Percentiles rank a stretch among this genome's conserved stretches.
phyloP scores from a whole-genome alignment of 2,797 vertebrate species.

The Esox lucius region DNA sequence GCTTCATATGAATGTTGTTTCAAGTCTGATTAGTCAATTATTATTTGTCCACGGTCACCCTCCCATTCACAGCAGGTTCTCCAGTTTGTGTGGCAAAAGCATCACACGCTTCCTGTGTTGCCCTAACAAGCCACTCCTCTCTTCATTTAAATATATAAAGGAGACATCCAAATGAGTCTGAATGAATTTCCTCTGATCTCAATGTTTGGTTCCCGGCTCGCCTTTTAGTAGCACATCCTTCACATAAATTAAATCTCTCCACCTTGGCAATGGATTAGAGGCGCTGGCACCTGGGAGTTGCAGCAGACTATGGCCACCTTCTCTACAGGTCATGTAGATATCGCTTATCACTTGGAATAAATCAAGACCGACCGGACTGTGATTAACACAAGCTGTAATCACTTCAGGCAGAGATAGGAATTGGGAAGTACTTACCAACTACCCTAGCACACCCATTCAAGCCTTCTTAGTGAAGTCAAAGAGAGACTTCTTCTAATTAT shows the following conservation, averaged over 20 bases:
- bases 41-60: background rate
- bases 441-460: background rate
- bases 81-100: slow-evolving; percentile 13
- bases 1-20: no score
- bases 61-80: background rate
- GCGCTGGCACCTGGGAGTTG: slow-evolving; percentile 11
- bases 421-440: background rate
- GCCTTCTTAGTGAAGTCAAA: background rate
- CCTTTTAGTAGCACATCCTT: slow-evolving; percentile 60
- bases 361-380: background rate
- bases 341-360: background rate
- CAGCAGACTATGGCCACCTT: no score
- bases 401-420: background rate
- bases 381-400: background rate
- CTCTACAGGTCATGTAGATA: background rate
- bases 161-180: slow-evolving; percentile 55
- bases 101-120: slow-evolving; percentile 8
- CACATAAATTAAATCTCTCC: slow-evolving; percentile 54
- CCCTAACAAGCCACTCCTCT: background rate
- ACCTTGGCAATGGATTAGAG: slow-evolving; percentile 36
- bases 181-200: slow-evolving; percentile 70
- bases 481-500: background rate
- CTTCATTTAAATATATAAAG: slow-evolving; percentile 73
- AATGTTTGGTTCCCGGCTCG: slow-evolving; percentile 36
- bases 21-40: no score